Conservation (phyloP, 1,140 invertebrate genomes). For the Adoxophyes honmai region DNA sequence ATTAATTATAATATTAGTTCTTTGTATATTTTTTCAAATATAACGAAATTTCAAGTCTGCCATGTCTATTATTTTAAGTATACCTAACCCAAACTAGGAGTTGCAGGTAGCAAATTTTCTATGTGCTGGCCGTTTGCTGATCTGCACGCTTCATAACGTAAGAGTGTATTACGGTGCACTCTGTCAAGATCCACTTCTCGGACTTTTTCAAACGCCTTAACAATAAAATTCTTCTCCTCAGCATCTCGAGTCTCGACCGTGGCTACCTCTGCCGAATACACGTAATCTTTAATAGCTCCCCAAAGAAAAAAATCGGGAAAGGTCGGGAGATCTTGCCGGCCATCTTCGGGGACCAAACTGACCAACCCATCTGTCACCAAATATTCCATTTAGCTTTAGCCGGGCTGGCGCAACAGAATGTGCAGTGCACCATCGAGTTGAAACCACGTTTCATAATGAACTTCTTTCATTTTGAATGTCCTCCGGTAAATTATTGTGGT, state of each 20-base stretch:
- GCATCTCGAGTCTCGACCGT: no score
- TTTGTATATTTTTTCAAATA: conserved; percentile 73
- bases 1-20: conserved; percentile 57
- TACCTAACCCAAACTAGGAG: no score
- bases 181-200: no score
- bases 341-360: conserved; percentile 47
- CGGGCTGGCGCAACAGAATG: conserved; percentile 18
- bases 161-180: neutral
- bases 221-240: no score
- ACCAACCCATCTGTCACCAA: conserved; percentile 52
- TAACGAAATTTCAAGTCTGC: conserved; percentile 51
- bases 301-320: conserved; percentile 65
- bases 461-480: neutral
- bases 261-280: conserved; percentile 34
- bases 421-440: neutral
- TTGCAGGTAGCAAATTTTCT: no score
- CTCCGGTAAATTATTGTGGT: neutral
- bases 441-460: no score
- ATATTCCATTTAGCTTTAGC: conserved; percentile 37
- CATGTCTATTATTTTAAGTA: conserved; percentile 18
- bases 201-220: no score
- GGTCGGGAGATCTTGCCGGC: conserved; percentile 61
- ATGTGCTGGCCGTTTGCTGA: neutral
- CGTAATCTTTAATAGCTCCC: conserved; percentile 45
- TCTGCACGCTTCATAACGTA: neutral